Conservation (phyloP, 2,888 invertebrate species). For the Lycophotia porphyrea region DNA sequence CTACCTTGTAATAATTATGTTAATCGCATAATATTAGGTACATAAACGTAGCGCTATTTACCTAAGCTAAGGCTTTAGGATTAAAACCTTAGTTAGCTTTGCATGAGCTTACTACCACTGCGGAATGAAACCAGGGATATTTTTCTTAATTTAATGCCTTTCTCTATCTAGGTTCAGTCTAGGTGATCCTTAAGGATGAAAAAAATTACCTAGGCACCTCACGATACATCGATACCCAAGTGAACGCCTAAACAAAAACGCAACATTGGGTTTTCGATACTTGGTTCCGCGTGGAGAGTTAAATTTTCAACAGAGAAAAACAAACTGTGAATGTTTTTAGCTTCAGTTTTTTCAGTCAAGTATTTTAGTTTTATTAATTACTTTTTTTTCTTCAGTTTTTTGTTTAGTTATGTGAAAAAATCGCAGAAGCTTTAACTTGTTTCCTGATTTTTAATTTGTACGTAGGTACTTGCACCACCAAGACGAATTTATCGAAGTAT, state of each 20-base stretch:
- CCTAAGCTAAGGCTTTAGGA: constrained; percentile 6
- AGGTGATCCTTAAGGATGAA: not conserved
- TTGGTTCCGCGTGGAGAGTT: not conserved
- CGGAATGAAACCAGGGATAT: not conserved
- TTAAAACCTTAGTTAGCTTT: constrained; percentile 12
- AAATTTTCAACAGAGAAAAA: too few relatives aligned
- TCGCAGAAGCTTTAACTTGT: too few relatives aligned
- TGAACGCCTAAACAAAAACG: not conserved
- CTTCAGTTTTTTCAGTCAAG: too few relatives aligned
- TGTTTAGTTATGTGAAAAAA: too few relatives aligned
- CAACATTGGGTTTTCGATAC: not conserved
- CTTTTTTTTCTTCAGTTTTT: too few relatives aligned
- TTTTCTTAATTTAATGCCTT: not conserved
- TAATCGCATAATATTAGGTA: constrained; percentile 19
- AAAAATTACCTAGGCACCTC: not conserved
- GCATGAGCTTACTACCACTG: constrained; percentile 1
- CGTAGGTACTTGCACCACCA: too few relatives aligned
- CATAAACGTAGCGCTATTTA: constrained; percentile 9
- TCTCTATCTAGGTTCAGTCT: not conserved
- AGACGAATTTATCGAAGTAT: too few relatives aligned
- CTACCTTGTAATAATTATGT: constrained; percentile 30
- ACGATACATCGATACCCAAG: not conserved
- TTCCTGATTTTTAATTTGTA: too few relatives aligned
- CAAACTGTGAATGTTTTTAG: too few relatives aligned
- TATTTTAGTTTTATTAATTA: not conserved